Percentiles rank a stretch among this genome's conserved stretches.
phyloP scores from a whole-genome alignment of 2,888 invertebrate species.

The Chrysolina americana region DNA sequence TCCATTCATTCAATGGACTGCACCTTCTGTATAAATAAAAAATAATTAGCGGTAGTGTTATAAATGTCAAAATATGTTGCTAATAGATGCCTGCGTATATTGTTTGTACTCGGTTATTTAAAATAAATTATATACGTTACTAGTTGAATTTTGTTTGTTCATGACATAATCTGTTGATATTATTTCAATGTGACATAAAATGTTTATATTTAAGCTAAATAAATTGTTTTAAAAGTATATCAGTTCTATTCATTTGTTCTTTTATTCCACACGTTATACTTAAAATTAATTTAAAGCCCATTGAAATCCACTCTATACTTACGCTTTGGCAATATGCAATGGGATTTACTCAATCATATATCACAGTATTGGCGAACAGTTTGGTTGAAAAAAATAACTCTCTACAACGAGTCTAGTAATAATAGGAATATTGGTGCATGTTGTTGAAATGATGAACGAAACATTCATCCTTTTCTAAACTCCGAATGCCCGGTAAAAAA shows the following conservation, averaged over 20 bases:
- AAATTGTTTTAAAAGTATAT: conserved; percentile 55
- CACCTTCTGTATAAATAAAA: conserved; percentile 48
- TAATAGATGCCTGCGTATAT: conserved; percentile 52
- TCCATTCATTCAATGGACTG: conserved; percentile 34
- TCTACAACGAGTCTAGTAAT: no score
- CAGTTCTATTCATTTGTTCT: background rate
- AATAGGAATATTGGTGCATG: no score
- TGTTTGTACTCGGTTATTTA: conserved; percentile 41
- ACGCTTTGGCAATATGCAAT: no score
- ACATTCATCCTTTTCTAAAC: no score
- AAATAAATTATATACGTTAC: conserved; percentile 42
- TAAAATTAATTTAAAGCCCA: no score
- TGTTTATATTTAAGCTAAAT: conserved; percentile 62
- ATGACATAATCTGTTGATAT: conserved; percentile 44
- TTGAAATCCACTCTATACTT: no score
- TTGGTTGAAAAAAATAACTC: no score
- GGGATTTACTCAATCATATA: no score
- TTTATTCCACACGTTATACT: no score
- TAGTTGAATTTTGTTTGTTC: conserved; percentile 42
- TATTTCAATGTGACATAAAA: conserved; percentile 58
- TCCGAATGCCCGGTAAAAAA: no score
- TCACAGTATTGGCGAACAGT: no score
- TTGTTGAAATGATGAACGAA: no score
- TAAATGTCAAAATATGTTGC: conserved; percentile 58
- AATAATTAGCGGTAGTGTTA: conserved; percentile 51